phyloP scores from a whole-genome alignment of 2,888 invertebrate species.

The Odontocolon sp. region DNA sequence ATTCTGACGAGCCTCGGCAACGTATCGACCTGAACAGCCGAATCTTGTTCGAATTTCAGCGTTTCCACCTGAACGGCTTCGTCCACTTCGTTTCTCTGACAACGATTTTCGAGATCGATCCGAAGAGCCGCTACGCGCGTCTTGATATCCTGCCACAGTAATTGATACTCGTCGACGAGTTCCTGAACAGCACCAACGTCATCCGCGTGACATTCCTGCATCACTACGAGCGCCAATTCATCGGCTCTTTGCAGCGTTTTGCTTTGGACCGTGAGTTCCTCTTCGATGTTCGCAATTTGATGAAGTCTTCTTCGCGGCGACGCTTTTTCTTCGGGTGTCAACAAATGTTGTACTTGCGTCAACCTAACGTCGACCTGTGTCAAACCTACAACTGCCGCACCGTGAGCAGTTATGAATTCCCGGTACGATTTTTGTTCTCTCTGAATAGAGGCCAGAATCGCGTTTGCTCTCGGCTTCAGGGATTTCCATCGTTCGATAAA shows the following conservation, averaged over 20 bases:
- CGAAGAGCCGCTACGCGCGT: constrained; percentile 82
- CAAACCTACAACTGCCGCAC: constrained; percentile 86
- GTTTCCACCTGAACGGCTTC: constrained; percentile 88
- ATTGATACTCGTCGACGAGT: constrained; percentile 86
- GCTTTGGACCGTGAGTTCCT: constrained; percentile 83
- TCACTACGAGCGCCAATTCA: constrained; percentile 83
- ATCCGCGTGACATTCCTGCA: constrained; percentile 83
- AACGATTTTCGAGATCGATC: constrained; percentile 73
- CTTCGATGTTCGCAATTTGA: constrained; percentile 83
- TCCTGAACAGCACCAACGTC: constrained; percentile 83
- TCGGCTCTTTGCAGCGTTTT: constrained; percentile 84
- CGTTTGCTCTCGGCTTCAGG: constrained; percentile 84
- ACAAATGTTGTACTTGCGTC: constrained; percentile 86
- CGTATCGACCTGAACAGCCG: constrained; percentile 92
- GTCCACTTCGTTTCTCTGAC: constrained; percentile 81
- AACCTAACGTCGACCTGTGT: constrained; percentile 88
- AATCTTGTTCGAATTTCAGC: constrained; percentile 88
- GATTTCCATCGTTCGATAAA: constrained; percentile 86
- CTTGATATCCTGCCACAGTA: constrained; percentile 85
- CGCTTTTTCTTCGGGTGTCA: constrained; percentile 81
- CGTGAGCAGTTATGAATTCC: constrained; percentile 88
- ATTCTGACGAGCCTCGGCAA: constrained; percentile 84
- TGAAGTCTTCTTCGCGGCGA: constrained; percentile 80
- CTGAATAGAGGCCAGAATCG: constrained; percentile 83
- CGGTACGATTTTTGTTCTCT: constrained; percentile 84